Percentiles rank a stretch among this genome's conserved stretches.
These are phyloP conservation scores for Ivindomyrus marchei DNA, from an alignment of 2,113 vertebrate genomes.

Conservation along the genomic window DNA sequence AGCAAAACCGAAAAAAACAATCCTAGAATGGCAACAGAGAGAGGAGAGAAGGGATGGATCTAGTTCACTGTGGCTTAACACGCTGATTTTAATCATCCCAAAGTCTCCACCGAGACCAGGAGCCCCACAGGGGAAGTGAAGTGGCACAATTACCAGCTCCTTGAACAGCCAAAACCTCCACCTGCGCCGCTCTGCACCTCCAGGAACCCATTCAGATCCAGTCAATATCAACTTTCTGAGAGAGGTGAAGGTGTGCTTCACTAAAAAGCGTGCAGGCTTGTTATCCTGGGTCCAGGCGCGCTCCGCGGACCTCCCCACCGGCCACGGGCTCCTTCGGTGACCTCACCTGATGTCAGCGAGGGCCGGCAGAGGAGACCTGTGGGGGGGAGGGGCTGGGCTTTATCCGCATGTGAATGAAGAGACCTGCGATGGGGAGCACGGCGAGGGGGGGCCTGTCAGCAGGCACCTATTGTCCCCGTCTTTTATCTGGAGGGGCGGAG, in stretches of 20 bases:
- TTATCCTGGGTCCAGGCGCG: constrained; percentile 57
- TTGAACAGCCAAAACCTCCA: constrained; percentile 22
- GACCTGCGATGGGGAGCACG: constrained; percentile 55
- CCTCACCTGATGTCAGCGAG: constrained; percentile 65
- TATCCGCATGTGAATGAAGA: constrained; percentile 69
- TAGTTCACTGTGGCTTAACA: constrained; percentile 7
- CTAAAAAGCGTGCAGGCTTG: constrained; percentile 53
- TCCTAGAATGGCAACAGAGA: neutral
- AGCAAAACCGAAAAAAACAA: neutral
- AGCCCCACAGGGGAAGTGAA: constrained; percentile 15
- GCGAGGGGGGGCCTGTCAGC: constrained; percentile 51
- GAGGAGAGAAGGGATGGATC: constrained; percentile 15
- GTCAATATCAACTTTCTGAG: constrained; percentile 49
- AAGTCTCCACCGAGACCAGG: constrained; percentile 19
- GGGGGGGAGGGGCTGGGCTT: constrained; percentile 41
- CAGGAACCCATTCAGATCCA: constrained; percentile 42
- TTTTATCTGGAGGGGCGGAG: constrained; percentile 68
- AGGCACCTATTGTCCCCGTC: constrained; percentile 66
- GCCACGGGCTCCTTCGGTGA: constrained; percentile 58
- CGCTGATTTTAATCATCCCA: constrained; percentile 30
- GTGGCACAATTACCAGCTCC: constrained; percentile 17
- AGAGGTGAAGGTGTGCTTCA: constrained; percentile 42
- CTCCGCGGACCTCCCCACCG: constrained; percentile 48
- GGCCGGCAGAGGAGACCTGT: constrained; percentile 36
- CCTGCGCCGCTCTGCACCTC: constrained; percentile 38